Evolutionary conservation across 2,113 vertebrate genomes (phyloP).

Genomic region (Sylvietta virens): DNA sequence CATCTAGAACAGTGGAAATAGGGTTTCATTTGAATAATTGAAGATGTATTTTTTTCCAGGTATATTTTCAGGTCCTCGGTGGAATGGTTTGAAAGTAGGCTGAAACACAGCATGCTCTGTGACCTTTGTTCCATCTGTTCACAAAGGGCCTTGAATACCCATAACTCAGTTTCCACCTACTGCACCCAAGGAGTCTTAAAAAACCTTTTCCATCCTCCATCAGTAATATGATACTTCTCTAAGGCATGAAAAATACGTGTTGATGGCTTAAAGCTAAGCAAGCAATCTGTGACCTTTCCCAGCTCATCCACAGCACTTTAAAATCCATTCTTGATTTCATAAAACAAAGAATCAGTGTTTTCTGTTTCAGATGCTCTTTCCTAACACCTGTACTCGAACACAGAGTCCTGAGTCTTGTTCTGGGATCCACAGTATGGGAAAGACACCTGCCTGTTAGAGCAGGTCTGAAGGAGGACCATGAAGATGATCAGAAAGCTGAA

Average conservation of each 20-base stretch:
- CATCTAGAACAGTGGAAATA: not conserved
- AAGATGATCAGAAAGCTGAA: not conserved
- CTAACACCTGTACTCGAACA: not conserved
- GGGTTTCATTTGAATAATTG: not conserved
- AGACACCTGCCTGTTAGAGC: not conserved
- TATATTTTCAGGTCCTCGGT: not conserved
- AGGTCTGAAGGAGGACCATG: not conserved
- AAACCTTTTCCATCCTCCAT: not conserved
- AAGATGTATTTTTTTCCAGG: not conserved
- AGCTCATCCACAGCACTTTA: not conserved
- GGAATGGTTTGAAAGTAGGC: not conserved
- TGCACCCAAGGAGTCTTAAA: not conserved
- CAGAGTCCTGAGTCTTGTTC: not conserved
- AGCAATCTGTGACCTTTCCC: not conserved
- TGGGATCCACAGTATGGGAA: not conserved
- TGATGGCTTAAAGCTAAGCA: not conserved
- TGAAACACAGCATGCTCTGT: not conserved
- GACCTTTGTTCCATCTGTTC: constrained; percentile 8
- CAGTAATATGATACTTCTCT: not conserved
- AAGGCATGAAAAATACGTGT: not conserved
- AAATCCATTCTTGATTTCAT: not conserved
- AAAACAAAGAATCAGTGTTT: not conserved
- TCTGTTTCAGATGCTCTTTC: not conserved
- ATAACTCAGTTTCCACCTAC: not conserved
- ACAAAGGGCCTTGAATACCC: not conserved